These are phyloP conservation scores for Temnothorax nylanderi DNA, from an alignment of 1,140 invertebrate genomes.

Conservation along the genomic window DNA sequence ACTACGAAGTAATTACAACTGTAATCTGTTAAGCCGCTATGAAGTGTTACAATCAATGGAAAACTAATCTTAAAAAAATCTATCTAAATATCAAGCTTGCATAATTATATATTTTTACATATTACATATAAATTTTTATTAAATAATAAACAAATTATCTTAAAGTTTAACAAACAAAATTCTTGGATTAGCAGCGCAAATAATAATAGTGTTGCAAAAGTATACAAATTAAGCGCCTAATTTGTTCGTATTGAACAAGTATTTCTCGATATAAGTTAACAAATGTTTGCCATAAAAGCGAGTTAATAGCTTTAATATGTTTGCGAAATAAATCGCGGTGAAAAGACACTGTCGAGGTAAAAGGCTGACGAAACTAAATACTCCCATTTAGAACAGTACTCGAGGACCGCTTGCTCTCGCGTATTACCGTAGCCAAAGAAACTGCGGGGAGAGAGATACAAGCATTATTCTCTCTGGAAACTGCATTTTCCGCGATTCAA, in stretches of 20 bases:
- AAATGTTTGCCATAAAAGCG: slow-evolving; percentile 30
- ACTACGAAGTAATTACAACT: slow-evolving; percentile 42
- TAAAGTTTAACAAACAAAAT: neutral
- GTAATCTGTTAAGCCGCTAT: slow-evolving; percentile 32
- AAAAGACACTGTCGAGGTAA: slow-evolving; percentile 20
- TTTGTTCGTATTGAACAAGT: slow-evolving; percentile 10
- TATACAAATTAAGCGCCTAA: neutral
- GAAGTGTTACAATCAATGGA: slow-evolving; percentile 4
- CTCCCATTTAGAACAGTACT: slow-evolving; percentile 29
- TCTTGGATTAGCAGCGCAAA: neutral
- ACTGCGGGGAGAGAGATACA: slow-evolving; percentile 38
- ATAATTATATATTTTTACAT: neutral
- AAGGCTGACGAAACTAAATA: slow-evolving; percentile 54
- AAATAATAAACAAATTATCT: neutral
- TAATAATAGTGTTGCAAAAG: neutral
- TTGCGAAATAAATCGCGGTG: slow-evolving; percentile 44
- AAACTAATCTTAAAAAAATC: neutral
- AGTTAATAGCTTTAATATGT: slow-evolving; percentile 50
- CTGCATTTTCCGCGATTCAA: slow-evolving; percentile 61
- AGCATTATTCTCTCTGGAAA: slow-evolving; percentile 58
- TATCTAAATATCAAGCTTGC: neutral
- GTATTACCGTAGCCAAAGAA: slow-evolving; percentile 39
- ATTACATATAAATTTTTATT: neutral
- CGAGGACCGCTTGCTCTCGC: slow-evolving; percentile 27
- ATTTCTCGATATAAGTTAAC: neutral